These are phyloP conservation scores for Eupithecia pulchellata DNA, from an alignment of 2,888 invertebrate species.

Conservation along the genomic window DNA sequence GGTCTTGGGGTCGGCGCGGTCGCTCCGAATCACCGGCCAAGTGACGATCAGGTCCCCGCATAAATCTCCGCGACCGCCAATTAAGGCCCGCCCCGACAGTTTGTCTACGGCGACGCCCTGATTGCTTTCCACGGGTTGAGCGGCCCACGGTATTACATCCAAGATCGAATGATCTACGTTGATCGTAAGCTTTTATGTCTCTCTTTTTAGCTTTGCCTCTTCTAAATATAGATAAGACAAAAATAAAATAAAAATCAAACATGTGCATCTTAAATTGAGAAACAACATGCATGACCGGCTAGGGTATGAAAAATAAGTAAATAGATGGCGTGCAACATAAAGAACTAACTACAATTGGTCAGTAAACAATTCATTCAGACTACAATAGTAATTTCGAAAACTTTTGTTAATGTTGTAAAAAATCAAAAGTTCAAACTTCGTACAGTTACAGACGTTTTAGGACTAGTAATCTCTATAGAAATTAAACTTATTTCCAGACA, in stretches of 20 bases:
- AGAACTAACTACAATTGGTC: too few species aligned
- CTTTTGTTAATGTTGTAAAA: background rate
- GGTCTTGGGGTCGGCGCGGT: conserved; percentile 56
- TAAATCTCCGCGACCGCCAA: conserved; percentile 85
- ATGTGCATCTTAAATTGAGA: too few species aligned
- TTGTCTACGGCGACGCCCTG: conserved; percentile 83
- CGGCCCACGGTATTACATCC: conserved; percentile 2
- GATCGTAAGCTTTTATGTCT: conserved; percentile 3
- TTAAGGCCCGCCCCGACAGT: conserved; percentile 83
- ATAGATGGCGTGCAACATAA: too few species aligned
- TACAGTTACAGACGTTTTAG: background rate
- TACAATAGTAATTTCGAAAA: too few species aligned
- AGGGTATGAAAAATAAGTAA: too few species aligned
- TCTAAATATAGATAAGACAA: too few species aligned
- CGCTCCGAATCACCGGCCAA: conserved; percentile 64
- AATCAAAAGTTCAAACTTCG: background rate
- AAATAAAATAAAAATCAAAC: too few species aligned
- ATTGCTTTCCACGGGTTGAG: conserved; percentile 76
- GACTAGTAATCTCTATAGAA: background rate
- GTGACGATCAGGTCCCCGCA: conserved; percentile 79
- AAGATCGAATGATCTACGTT: conserved; percentile 13
- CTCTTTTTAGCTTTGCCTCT: too few species aligned
- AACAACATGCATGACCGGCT: too few species aligned
- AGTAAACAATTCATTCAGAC: too few species aligned
- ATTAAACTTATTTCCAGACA: background rate